Conservation (phyloP, 2,888 invertebrate species). For the Rhingia rostrata region DNA sequence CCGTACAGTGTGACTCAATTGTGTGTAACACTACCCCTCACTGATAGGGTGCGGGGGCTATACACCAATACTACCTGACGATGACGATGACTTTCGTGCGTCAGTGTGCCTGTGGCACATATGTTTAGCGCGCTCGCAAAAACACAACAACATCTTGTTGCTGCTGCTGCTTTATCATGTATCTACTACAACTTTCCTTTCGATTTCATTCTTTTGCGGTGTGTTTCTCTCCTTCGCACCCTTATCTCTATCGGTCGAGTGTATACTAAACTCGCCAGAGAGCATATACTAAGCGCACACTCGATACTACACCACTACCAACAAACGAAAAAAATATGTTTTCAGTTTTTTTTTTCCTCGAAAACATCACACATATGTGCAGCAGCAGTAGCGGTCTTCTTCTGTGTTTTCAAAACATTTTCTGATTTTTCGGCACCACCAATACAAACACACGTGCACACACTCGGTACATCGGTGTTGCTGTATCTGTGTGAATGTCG, state of each 20-base stretch:
- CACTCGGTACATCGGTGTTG: not conserved
- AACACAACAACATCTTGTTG: conserved; percentile 62
- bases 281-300: conserved; percentile 68
- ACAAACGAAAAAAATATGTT: conserved; percentile 44
- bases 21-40: conserved; percentile 48
- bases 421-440: conserved; percentile 68
- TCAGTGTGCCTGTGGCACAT: conserved; percentile 47
- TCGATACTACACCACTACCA: conserved; percentile 63
- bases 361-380: conserved; percentile 70
- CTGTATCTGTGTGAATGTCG: conserved; percentile 54
- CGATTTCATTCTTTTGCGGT: conserved; percentile 67
- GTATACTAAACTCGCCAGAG: conserved; percentile 64
- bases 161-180: conserved; percentile 45
- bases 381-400: conserved; percentile 47
- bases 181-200: conserved; percentile 62
- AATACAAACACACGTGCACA: conserved; percentile 9
- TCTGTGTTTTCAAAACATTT: conserved; percentile 69
- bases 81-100: conserved; percentile 42
- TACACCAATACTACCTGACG: conserved; percentile 27
- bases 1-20: conserved; percentile 39
- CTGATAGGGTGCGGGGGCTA: not conserved
- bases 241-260: conserved; percentile 54
- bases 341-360: conserved; percentile 16
- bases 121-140: conserved; percentile 55
- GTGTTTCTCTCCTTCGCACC: conserved; percentile 54